Evolutionary conservation across 2,113 vertebrate species (phyloP).

Genomic region (Aviceda subcristata): DNA sequence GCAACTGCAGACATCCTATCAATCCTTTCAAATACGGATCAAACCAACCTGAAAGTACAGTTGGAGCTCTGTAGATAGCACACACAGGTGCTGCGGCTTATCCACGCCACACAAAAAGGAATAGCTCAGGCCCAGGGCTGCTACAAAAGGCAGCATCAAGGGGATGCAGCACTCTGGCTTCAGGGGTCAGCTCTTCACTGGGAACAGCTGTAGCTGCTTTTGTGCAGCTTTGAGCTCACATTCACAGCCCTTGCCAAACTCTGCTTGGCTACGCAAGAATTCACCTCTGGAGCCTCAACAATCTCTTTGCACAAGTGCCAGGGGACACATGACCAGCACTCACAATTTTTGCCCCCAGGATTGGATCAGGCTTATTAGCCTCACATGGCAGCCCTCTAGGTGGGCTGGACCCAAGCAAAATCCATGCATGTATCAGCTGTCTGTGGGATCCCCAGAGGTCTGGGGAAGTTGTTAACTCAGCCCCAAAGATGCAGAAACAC

Average conservation of each 20-base stretch:
- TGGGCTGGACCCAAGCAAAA: neutral
- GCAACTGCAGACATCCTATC: neutral
- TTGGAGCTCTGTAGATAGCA: neutral
- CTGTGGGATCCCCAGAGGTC: neutral
- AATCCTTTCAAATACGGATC: neutral
- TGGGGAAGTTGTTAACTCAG: neutral
- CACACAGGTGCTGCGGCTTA: neutral
- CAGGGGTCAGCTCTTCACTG: neutral
- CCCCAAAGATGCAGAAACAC: neutral
- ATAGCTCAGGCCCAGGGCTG: neutral
- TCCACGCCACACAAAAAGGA: neutral
- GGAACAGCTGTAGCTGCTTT: neutral
- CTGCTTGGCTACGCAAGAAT: neutral
- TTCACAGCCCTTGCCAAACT: neutral
- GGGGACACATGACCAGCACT: neutral
- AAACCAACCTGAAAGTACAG: neutral
- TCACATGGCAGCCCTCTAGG: neutral
- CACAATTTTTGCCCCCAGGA: neutral
- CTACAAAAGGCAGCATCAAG: neutral
- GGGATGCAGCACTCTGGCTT: neutral
- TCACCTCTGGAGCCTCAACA: neutral
- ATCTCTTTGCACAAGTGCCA: neutral
- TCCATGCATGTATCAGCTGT: neutral
- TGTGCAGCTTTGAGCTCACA: neutral
- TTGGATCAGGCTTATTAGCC: neutral